Evolutionary conservation across 2,888 invertebrate genomes (phyloP).

Genomic region (Cremastinae sp.): DNA sequence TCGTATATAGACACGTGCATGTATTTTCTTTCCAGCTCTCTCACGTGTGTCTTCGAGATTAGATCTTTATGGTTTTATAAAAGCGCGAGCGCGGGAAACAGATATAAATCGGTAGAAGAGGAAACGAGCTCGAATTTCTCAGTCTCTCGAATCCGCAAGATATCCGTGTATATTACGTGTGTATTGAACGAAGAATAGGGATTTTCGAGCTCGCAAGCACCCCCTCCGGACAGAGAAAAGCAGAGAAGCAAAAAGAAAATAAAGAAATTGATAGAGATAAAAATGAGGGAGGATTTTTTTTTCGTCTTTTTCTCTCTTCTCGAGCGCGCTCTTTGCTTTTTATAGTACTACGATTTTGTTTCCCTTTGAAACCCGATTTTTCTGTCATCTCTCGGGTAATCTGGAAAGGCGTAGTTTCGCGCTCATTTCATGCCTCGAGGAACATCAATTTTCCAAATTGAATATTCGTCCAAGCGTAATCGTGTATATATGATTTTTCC

Average conservation of each 20-base stretch:
- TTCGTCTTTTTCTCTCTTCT: slow-evolving; percentile 3
- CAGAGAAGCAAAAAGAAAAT: slow-evolving; percentile 9
- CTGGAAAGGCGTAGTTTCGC: slow-evolving; percentile 65
- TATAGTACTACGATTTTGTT: slow-evolving; percentile 44
- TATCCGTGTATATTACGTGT: slow-evolving; percentile 9
- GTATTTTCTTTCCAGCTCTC: slow-evolving; percentile 13
- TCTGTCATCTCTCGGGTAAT: slow-evolving; percentile 54
- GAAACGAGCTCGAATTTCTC: not conserved
- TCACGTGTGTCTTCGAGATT: slow-evolving; percentile 69
- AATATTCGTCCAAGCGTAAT: slow-evolving; percentile 49
- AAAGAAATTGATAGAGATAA: slow-evolving; percentile 30
- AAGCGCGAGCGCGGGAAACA: slow-evolving; percentile 60
- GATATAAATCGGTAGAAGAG: slow-evolving; percentile 1
- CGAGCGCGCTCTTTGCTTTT: slow-evolving; percentile 9
- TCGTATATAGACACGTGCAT: not conserved
- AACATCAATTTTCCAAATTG: slow-evolving; percentile 65
- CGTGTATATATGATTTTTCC: too few species aligned
- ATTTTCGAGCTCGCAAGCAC: slow-evolving; percentile 65
- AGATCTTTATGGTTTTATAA: slow-evolving; percentile 79
- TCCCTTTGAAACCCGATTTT: slow-evolving; percentile 46
- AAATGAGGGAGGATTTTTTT: slow-evolving; percentile 15
- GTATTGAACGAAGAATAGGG: slow-evolving; percentile 62
- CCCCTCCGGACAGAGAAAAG: slow-evolving; percentile 30
- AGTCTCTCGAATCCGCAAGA: not conserved
- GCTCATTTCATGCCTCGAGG: slow-evolving; percentile 76